Conservation (phyloP, 35 echinoderm and acorn worm genomes). For the Lytechinus pictus region DNA sequence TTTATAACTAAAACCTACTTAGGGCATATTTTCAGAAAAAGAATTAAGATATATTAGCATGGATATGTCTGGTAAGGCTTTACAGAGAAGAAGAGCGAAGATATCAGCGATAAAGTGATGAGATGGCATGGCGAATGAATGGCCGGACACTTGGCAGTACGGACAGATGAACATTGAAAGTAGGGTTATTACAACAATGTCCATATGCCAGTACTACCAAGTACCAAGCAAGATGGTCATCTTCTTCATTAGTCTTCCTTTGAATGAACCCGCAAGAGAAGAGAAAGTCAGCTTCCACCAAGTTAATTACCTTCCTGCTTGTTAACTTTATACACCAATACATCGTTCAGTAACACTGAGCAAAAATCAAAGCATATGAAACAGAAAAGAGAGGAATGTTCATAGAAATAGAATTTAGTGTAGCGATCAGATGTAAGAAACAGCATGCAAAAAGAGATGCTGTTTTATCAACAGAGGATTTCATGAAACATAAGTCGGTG, state of each 20-base stretch:
- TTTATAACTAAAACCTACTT: too few species aligned
- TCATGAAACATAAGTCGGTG: too few species aligned
- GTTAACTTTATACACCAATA: neutral
- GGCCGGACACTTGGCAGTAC: conserved; percentile 83
- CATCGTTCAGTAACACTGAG: too few species aligned
- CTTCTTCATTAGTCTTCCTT: neutral
- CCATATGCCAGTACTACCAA: conserved; percentile 99
- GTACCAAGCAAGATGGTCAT: neutral
- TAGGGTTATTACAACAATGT: conserved; percentile 82
- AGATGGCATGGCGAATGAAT: neutral
- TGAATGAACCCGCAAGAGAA: neutral
- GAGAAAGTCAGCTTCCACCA: neutral
- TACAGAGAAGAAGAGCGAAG: neutral
- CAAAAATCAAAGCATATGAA: too few species aligned
- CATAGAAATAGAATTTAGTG: too few species aligned
- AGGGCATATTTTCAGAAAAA: too few species aligned
- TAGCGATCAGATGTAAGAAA: too few species aligned
- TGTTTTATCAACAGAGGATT: too few species aligned
- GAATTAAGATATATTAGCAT: too few species aligned
- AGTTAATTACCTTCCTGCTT: neutral
- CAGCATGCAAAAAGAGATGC: too few species aligned
- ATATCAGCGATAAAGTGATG: neutral
- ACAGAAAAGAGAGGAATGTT: too few species aligned
- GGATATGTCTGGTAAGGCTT: too few species aligned
- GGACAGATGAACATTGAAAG: conserved; percentile 89